These are phyloP conservation scores for Carcharodon carcharias DNA, from an alignment of 2,797 vertebrate species.

Conservation along the genomic window DNA sequence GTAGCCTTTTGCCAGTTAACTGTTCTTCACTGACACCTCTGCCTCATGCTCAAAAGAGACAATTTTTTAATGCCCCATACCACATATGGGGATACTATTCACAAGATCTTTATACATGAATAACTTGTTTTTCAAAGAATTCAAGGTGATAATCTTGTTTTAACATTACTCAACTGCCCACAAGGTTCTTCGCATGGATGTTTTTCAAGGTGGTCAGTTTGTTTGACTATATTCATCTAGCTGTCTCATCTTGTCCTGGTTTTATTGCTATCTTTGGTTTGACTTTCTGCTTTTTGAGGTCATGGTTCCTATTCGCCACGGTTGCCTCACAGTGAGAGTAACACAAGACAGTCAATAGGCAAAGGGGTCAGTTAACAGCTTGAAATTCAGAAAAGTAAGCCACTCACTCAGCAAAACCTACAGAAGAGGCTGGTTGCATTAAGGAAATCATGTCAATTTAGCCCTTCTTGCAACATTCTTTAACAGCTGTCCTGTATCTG, in stretches of 20 bases:
- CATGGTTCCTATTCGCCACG: background rate
- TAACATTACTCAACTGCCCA: background rate
- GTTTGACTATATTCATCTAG: background rate
- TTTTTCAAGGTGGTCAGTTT: background rate
- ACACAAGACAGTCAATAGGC: background rate
- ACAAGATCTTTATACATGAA: background rate
- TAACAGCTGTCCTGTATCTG: background rate
- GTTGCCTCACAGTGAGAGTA: background rate
- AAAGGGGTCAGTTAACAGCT: background rate
- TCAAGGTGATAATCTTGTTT: background rate
- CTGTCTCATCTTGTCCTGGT: background rate
- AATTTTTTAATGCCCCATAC: background rate
- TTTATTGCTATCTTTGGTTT: background rate
- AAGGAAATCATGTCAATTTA: too few relatives aligned
- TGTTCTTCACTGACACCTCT: background rate
- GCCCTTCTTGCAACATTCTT: too few relatives aligned
- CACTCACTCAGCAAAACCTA: too few relatives aligned
- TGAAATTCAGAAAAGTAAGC: too few relatives aligned
- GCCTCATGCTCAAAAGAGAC: background rate
- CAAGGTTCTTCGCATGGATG: background rate
- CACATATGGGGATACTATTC: background rate
- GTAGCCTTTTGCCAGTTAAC: background rate
- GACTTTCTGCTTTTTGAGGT: background rate
- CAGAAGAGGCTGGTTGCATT: too few relatives aligned
- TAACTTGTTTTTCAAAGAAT: background rate